Evolutionary conservation across 2,888 invertebrate species (phyloP), one percentile per base, ranked within the genome.

Genomic region (Axea sp.): DNA sequence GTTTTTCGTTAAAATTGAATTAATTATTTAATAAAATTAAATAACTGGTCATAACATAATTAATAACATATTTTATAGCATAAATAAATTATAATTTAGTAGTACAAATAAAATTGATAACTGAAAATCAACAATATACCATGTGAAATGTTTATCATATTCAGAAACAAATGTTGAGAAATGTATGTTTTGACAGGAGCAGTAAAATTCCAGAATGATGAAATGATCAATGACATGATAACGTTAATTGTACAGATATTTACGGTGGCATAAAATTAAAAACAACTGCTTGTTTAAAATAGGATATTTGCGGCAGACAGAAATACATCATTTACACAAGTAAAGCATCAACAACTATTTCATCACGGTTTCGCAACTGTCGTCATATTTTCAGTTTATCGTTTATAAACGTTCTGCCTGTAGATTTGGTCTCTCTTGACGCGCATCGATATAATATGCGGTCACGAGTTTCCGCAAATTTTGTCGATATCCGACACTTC

Each of bases 341-440:
- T 65, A 74, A 76, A 76, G 59, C 76, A 59, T 75, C 73, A 74
- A 68, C 77, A 62, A 73, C 72, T 78, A 75, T 75, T 79, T 77
- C 77, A 78, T 77, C 77, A 77, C 72, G 73, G 67, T 78, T 81
- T 76, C 73, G 68, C 74, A 79, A 77, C 75, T 77, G 73, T 72
- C 76, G 75, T 75, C 76, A 72, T 78, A 77, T 75, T 77, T 79
- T 73, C 71, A 55, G 59, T 77, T 77, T 74, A 77, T 76, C 73
- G 62, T 76, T 69, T 76, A 73, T 60, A 62, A 71, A 60, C 65
- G 67, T 45, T 47, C 45, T 8, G 17, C 59, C 60, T 51, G 24
- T 49, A 59, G 43, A 49, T 14, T 47, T 43, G 35, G 37, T 73
- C 55, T 45, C 68, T 53, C 51, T 57, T 51, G 64, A 69, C 59